Evolutionary conservation across 2,888 invertebrate genomes (phyloP), one percentile per base, ranked within the genome.

Genomic region (Sarcophaga caerulescens): DNA sequence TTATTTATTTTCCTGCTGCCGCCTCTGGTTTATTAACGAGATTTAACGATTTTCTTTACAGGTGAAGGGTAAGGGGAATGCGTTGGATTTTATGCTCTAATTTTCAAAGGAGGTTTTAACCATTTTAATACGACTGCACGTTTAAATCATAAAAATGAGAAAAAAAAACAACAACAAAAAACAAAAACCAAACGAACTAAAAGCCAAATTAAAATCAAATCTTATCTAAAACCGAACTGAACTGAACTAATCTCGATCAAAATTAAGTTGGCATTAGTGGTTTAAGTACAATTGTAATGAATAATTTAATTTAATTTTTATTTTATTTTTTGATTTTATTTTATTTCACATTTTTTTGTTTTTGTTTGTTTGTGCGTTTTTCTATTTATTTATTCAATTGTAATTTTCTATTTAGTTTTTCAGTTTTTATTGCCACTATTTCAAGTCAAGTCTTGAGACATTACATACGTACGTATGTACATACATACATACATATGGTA

Each of bases 71-170:
- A 52, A 52, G 52, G 52, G 17, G 52, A 35, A 10, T 52, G 52
- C 0, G 17, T 52, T 52, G 52, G 17, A 10, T 52, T 52, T 17
- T 52, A 52, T 52, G 52, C 12, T 14, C 17, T 14, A 47, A 47
- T 47, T 14, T 14, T 19, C n/a, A 21, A 52, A 73, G 77, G 62
- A 77, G 45, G 60, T 79, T 74, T 63, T 25, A 44, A 63, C 45
- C 59, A 70, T 82, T 70, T 76, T 25, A 65, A 21, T 68, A 65
- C 80, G 52, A 69, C 77, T 69, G 59, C 85, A 85, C 85, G 86
- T 84, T 87, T 84, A 79, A 79, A 62, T 87, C 78, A 81, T 87
- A 84, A 87, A 86, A 85, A 74, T 87, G 70, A 81, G 81, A 84
- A 87, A 86, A 83, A 74, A 62, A 45, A 71, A 44, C 2, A 65